These are phyloP conservation scores for Orthosia gracilis DNA, from an alignment of 2,888 invertebrate species.

Conservation along the genomic window DNA sequence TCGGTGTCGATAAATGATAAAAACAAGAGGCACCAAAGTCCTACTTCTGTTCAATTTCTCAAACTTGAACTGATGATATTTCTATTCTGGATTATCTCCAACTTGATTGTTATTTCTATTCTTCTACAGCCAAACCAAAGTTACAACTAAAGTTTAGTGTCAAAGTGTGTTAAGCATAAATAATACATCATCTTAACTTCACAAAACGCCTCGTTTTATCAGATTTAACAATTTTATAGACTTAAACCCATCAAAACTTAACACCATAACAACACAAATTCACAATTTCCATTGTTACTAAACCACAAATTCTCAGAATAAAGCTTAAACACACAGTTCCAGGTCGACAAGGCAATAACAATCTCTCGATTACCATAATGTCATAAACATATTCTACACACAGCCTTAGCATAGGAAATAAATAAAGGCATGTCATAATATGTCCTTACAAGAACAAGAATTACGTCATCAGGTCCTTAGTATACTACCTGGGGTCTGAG, in stretches of 20 bases:
- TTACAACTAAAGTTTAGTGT: not conserved
- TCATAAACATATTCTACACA: slow-evolving; percentile 39
- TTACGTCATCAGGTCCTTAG: slow-evolving; percentile 46
- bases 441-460: slow-evolving; percentile 5
- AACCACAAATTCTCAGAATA: slow-evolving; percentile 26
- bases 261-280: not conserved
- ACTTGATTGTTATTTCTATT: too few species aligned
- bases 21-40: too few species aligned
- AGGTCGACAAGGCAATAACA: slow-evolving; percentile 33
- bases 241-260: not conserved
- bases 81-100: not conserved
- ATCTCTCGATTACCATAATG: slow-evolving; percentile 49
- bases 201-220: not conserved
- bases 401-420: slow-evolving; percentile 23
- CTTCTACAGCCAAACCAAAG: not conserved
- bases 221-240: not conserved
- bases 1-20: too few species aligned
- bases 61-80: not conserved
- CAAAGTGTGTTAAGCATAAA: too few species aligned
- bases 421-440: slow-evolving; percentile 48
- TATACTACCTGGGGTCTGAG: slow-evolving; percentile 22
- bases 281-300: slow-evolving; percentile 2
- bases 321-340: slow-evolving; percentile 15
- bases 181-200: not conserved
- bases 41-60: not conserved